Percentiles rank a stretch among this genome's conserved stretches.
Evolutionary conservation across 2,113 vertebrate genomes (phyloP).

Genomic region (Trematocara variabile): DNA sequence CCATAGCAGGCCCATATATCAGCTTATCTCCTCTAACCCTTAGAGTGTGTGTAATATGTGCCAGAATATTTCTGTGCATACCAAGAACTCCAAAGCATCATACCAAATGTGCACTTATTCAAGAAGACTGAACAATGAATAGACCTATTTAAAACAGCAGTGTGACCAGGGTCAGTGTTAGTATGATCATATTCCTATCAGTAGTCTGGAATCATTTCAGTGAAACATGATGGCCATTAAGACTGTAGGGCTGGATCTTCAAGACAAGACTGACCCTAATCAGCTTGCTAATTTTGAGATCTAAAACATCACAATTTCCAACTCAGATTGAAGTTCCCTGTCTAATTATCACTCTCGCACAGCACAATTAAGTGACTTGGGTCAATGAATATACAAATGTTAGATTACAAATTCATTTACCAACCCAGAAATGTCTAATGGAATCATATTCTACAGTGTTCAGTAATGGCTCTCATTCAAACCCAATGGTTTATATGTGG

Average conservation of each 20-base stretch:
- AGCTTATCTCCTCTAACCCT: not conserved
- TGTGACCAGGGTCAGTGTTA: not conserved
- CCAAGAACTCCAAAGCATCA: not conserved
- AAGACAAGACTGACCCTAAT: conserved; percentile 28
- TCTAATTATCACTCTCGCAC: conserved; percentile 6
- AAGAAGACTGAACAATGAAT: not conserved
- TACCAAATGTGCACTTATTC: not conserved
- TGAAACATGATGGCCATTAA: not conserved
- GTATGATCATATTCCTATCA: not conserved
- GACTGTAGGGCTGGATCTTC: not conserved
- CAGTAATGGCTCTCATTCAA: conserved; percentile 7
- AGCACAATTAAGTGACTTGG: conserved; percentile 17
- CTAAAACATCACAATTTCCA: not conserved
- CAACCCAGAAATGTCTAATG: conserved; percentile 44
- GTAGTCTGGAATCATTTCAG: not conserved
- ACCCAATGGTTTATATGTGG: not conserved
- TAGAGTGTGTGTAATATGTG: not conserved
- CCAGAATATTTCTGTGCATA: not conserved
- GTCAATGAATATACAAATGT: conserved; percentile 32
- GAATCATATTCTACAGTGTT: conserved; percentile 6
- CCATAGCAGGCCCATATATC: not conserved
- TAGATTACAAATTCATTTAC: conserved; percentile 27
- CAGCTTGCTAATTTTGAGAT: conserved; percentile 1
- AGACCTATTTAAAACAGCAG: not conserved
- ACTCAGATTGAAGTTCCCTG: not conserved